Evolutionary conservation across 2,888 invertebrate species (phyloP).

Genomic region (Lysandra bellargus): DNA sequence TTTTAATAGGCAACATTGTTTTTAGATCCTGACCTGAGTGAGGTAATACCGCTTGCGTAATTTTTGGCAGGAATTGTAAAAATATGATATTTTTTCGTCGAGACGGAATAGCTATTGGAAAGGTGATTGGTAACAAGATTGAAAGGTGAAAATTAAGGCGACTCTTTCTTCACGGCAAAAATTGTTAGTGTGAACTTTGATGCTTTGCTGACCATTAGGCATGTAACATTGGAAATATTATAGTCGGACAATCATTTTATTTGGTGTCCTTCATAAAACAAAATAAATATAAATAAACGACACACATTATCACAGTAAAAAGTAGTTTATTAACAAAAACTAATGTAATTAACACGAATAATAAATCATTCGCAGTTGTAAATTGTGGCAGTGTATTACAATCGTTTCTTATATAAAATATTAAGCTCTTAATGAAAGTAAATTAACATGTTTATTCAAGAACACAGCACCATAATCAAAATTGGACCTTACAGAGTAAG

Average conservation of each 20-base stretch:
- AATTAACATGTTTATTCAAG: not conserved
- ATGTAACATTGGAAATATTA: too few species aligned
- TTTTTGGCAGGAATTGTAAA: too few species aligned
- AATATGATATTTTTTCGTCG: too few species aligned
- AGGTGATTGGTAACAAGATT: too few species aligned
- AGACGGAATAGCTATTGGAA: too few species aligned
- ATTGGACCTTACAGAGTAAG: not conserved
- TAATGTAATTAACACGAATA: not conserved
- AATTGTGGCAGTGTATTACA: not conserved
- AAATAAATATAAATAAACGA: not conserved
- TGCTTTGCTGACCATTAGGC: too few species aligned
- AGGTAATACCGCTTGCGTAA: too few species aligned
- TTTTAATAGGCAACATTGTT: too few species aligned
- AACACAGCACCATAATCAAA: not conserved
- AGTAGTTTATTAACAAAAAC: constrained; percentile 13
- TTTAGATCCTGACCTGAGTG: too few species aligned
- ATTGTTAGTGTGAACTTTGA: too few species aligned
- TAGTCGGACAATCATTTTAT: too few species aligned
- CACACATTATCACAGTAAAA: constrained; percentile 5
- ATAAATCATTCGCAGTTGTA: not conserved
- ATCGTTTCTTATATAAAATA: not conserved
- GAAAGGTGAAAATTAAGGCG: not conserved
- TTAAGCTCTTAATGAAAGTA: not conserved
- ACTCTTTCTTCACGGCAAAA: not conserved
- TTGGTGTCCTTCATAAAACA: not conserved